phyloP scores from a whole-genome alignment of 2,113 vertebrate genomes.

The Periophthalmodon schlosseri region DNA sequence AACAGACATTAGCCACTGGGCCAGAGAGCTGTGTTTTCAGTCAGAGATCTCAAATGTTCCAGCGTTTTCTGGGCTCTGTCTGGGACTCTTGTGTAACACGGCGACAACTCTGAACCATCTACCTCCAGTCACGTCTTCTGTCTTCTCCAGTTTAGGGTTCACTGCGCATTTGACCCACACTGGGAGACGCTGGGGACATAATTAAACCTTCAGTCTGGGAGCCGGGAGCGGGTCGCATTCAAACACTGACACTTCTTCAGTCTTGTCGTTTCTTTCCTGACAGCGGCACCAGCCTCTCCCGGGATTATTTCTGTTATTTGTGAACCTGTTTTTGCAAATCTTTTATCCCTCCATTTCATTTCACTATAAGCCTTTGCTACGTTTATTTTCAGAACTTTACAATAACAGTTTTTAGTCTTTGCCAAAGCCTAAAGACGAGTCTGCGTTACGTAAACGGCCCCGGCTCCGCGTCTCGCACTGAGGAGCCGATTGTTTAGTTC shows the following conservation, averaged over 20 bases:
- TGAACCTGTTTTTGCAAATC: neutral
- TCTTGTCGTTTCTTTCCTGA: neutral
- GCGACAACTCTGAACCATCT: neutral
- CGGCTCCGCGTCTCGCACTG: conserved; percentile 29
- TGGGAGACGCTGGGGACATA: neutral
- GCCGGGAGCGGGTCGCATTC: neutral
- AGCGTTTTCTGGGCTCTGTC: neutral
- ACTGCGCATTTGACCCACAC: neutral
- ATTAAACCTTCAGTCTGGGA: neutral
- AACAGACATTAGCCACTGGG: no score
- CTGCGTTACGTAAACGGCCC: conserved; percentile 40
- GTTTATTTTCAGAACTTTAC: no score
- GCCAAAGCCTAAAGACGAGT: neutral
- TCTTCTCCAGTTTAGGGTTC: neutral
- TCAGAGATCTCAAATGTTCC: neutral
- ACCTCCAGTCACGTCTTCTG: neutral
- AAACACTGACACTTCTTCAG: neutral
- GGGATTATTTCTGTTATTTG: neutral
- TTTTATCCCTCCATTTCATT: neutral
- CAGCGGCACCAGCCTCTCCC: neutral
- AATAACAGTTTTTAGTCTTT: neutral
- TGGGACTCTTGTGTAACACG: conserved; percentile 2
- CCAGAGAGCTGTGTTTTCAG: neutral
- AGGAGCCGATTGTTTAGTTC: conserved; percentile 45
- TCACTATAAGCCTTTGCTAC: neutral